Conservation (phyloP, 2,113 vertebrate species). For the Anas platyrhynchos region DNA sequence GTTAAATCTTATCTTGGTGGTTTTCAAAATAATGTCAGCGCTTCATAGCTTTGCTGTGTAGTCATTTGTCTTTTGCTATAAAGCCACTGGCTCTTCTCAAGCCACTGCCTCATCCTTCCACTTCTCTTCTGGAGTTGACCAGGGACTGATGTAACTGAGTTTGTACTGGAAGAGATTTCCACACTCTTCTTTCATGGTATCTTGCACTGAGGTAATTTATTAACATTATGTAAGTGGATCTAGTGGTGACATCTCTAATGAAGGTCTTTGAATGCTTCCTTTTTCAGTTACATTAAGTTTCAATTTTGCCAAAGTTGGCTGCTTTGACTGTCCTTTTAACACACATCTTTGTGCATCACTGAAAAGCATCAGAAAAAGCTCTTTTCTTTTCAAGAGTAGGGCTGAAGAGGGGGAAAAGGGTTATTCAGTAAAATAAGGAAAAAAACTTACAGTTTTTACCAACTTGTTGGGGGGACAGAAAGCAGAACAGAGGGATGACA, state of each 20-base stretch:
- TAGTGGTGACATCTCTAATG: background rate
- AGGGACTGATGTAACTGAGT: background rate
- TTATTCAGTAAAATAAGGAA: background rate
- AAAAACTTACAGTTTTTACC: background rate
- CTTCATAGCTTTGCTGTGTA: background rate
- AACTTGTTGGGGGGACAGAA: fast-evolving
- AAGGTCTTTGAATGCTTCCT: background rate
- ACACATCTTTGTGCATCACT: background rate
- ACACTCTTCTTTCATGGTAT: background rate
- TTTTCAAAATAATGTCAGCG: background rate
- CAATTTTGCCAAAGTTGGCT: background rate
- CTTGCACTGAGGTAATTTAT: background rate
- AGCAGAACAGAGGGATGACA: background rate
- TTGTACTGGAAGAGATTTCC: background rate
- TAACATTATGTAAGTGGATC: background rate
- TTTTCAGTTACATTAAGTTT: background rate
- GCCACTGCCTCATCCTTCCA: background rate
- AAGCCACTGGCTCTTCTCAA: background rate
- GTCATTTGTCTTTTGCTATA: background rate
- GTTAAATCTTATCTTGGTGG: background rate
- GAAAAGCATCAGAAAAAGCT: background rate
- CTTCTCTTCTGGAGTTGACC: background rate
- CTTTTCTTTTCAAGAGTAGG: background rate
- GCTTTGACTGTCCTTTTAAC: background rate
- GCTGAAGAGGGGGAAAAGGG: background rate